A percentile compares a stretch with the other conserved stretches of the same genome.
Evolutionary conservation across 2,113 vertebrate genomes (phyloP).

Genomic region (Myocastor coypus): DNA sequence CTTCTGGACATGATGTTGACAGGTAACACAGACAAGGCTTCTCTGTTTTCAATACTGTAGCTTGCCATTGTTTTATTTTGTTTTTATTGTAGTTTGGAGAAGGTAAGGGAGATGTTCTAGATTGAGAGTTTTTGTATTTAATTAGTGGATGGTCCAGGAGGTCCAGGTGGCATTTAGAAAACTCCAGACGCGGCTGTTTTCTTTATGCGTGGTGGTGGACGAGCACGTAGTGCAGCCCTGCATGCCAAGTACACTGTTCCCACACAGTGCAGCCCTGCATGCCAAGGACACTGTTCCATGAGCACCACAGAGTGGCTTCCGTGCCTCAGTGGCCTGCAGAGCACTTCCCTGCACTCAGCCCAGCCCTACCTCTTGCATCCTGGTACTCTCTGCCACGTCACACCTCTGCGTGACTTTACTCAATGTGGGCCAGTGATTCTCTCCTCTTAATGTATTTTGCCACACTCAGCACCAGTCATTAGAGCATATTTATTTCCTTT

Average conservation of each 20-base stretch:
- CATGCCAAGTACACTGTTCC: no score
- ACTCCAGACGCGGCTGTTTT: neutral
- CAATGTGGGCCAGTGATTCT: neutral
- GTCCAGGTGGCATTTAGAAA: neutral
- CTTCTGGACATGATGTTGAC: neutral
- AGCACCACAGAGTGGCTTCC: neutral
- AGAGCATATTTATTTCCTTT: neutral
- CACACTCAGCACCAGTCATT: neutral
- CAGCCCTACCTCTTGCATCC: neutral
- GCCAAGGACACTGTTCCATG: neutral
- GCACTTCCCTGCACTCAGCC: neutral
- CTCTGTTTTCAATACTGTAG: neutral
- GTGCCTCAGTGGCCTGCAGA: neutral
- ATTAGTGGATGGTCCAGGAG: neutral
- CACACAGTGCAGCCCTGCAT: rapidly evolving
- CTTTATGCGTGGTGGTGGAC: neutral
- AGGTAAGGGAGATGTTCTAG: neutral
- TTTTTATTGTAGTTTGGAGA: neutral
- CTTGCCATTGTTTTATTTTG: neutral
- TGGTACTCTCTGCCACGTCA: neutral
- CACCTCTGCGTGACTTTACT: neutral
- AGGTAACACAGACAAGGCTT: neutral
- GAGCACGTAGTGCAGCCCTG: neutral
- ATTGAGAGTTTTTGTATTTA: neutral
- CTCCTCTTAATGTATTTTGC: neutral